Percentiles rank a stretch among this genome's conserved stretches.
Conservation (phyloP, 2,888 invertebrate species). For the Athetis lepigone region DNA sequence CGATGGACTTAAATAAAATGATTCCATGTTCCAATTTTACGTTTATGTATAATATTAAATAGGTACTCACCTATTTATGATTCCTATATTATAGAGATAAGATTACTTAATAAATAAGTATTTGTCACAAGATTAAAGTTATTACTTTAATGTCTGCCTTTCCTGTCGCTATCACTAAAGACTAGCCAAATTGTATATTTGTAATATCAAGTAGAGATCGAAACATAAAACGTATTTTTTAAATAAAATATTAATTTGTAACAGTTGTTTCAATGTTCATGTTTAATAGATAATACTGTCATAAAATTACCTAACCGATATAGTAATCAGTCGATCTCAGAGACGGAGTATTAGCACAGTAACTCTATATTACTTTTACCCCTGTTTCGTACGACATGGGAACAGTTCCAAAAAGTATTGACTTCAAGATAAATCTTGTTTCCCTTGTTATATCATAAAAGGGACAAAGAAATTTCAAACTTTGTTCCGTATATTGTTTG, state of each 20-base stretch:
- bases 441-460: slow-evolving; percentile 56
- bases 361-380: not conserved
- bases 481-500: slow-evolving; percentile 28
- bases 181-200: no score
- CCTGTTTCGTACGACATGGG: slow-evolving; percentile 39
- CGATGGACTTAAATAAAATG: slow-evolving; percentile 7
- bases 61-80: slow-evolving; percentile 7
- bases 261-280: no score
- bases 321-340: not conserved
- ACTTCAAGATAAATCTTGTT: slow-evolving; percentile 58
- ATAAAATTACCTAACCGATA: no score
- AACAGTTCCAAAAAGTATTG: slow-evolving; percentile 58
- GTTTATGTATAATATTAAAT: slow-evolving; percentile 14
- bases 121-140: no score
- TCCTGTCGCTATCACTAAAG: no score
- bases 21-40: not conserved
- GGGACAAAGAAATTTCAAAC: slow-evolving; percentile 50
- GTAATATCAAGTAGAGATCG: no score
- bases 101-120: no score
- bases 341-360: not conserved
- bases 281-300: no score
- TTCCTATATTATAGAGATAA: slow-evolving; percentile 17
- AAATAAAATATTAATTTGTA: no score
- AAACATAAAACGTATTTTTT: no score
- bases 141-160: no score